These are phyloP conservation scores for Pogonocichla stellata DNA, from an alignment of 2,113 vertebrate genomes.

Conservation along the genomic window DNA sequence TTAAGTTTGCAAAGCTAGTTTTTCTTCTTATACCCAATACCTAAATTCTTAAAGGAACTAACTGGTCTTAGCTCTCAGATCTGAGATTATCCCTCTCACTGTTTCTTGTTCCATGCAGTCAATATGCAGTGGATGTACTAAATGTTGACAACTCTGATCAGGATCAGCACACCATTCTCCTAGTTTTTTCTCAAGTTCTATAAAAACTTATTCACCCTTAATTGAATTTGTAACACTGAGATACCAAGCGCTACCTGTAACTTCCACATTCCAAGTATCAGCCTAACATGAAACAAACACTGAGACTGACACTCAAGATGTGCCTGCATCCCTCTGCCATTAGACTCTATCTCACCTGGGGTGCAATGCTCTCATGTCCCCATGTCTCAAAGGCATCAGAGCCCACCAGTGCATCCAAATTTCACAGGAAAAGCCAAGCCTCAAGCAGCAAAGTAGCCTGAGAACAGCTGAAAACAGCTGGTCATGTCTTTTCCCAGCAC, in stretches of 20 bases:
- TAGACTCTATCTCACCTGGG: background rate
- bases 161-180: background rate
- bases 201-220: background rate
- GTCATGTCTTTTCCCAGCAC: background rate
- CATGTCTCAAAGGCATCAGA: background rate
- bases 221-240: background rate
- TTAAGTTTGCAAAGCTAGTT: background rate
- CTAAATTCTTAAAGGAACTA: background rate
- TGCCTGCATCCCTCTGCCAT: background rate
- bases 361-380: background rate
- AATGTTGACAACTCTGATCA: background rate
- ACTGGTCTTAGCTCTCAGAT: background rate
- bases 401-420: background rate
- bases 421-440: background rate
- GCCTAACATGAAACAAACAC: background rate
- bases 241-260: background rate
- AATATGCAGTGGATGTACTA: background rate
- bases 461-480: background rate
- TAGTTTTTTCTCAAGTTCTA: background rate
- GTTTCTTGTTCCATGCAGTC: background rate
- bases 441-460: background rate
- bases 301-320: background rate
- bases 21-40: background rate
- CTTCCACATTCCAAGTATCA: background rate
- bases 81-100: background rate